Base-by-base conservation (phyloP, 2,888 invertebrate genomes). In the Adelognathus sp. region DNA sequence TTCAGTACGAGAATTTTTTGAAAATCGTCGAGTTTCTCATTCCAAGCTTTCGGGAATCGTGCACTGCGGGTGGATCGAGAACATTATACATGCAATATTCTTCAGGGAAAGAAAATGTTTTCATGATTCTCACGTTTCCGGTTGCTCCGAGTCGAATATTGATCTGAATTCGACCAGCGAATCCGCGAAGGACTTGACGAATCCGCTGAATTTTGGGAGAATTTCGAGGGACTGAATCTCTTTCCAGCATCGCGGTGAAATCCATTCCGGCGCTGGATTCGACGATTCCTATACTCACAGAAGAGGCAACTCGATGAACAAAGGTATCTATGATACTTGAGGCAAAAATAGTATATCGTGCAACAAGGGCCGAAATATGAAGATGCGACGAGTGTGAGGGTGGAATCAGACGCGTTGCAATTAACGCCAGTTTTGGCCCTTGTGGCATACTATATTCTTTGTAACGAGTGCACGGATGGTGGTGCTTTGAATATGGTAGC, bases 211-310 rank as follows among this genome's bases (percentile, higher is more conserved):
- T 0, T 92, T 93, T 0, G 93, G 92, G 1, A 98, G 89, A 0
- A 94, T 93, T 39, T 94, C 93, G 69, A 98, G 91, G 41, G 97
- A 94, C 83, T 96, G 94, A 84, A 98, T 92, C 86, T 97, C 97
- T 79, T 95, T 92, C 98, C 98, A 98, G 85, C 96, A 94, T 74
- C 95, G 94, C 0, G 92, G 92, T 0, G 97, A 95, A 24, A 98
- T 93, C 98, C 98, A 98, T 21, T 94, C 93, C 0, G 95, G 93
- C 3, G 95, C 95, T 0, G 98, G 97, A 91, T 98, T 98, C 11
- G 83, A 92, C 82, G 88, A 46, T 71, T 93, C 93, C 94, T 93
- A 60, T 29, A n/a, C n/a, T n/a, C n/a, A n/a, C n/a, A n/a, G n/a
- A n/a, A n/a, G n/a, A n/a, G n/a, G n/a, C n/a, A n/a, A n/a, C n/a